Percentiles rank a stretch among this genome's conserved stretches.
phyloP scores from a whole-genome alignment of 2,113 vertebrate species.

The Talpa occidentalis region DNA sequence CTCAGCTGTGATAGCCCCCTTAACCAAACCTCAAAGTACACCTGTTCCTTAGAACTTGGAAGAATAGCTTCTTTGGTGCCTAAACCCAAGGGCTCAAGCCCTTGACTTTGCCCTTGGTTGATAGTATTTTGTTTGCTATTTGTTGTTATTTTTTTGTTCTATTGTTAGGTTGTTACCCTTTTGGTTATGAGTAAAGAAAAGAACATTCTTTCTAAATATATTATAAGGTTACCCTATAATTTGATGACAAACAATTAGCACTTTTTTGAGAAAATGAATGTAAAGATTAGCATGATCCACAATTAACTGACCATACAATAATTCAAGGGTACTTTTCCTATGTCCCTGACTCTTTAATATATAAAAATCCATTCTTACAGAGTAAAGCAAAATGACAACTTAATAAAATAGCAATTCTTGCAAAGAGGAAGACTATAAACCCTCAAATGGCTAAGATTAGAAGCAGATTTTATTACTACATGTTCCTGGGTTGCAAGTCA shows the following conservation, averaged over 20 bases:
- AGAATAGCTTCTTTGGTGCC: background rate
- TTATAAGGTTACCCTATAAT: background rate
- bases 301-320: background rate
- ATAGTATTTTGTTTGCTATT: background rate
- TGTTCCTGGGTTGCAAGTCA: background rate
- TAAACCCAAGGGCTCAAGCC: background rate
- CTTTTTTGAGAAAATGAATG: slow-evolving; percentile 12
- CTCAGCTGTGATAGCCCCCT: background rate
- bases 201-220: background rate
- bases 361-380: background rate
- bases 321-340: background rate
- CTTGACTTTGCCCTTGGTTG: background rate
- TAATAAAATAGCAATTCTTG: background rate
- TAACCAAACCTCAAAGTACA: background rate
- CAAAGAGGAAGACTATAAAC: background rate
- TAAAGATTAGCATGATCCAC: background rate
- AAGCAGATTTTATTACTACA: background rate
- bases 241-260: background rate
- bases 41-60: too few species aligned
- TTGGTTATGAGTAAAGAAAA: background rate
- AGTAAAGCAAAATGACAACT: background rate
- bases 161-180: background rate
- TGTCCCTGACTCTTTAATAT: background rate
- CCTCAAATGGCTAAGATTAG: background rate
- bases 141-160: background rate